Base-by-base conservation (phyloP, 2,888 invertebrate genomes). In the Gerosis bhagava region DNA sequence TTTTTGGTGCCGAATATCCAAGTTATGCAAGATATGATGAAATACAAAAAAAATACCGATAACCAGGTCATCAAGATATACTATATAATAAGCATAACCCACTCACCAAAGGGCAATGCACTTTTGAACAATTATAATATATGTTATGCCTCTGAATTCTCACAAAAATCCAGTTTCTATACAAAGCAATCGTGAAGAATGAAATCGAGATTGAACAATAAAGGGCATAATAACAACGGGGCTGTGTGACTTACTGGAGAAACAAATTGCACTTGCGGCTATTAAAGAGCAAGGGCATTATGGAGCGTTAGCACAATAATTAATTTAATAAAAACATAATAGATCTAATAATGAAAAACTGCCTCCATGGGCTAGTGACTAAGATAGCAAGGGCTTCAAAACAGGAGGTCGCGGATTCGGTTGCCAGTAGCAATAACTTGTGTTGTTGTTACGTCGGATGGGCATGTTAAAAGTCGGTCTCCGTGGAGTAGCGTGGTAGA, bases 71-170 rank as follows among this genome's bases (percentile, higher is more conserved):
- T 13, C 11, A 15, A 16, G 17, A 36, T 16, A 36, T 29, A 17
- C 10, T 15, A 19, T 10, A 35, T 24, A 41, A 44, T 44, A n/a
- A 29, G 12, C n/a, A 22, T 28, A 10, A 31, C 24, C 28, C 21
- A 44, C 35, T 26, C 11, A 22, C 16, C 24, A 46, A 39, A 43
- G 52, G 49, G 49, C 49, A 49, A 35, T 52, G 52, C 46, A 52
- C 52, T 49, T 49, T 49, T n/a, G 24, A 37, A 31, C 24, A 17
- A 45, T 37, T 37, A 45, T 29, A 45, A 45, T 29, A 16, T 24
- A n/a, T n/a, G n/a, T n/a, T n/a, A n/a, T n/a, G 31, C 25, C 31
- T 37, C 37, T 39, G 31, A 32, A 45, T 45, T 45, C 45, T 45
- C 45, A 45, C 45, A 39, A 45, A 45, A 45, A 37, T 45, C 45